Percentiles rank a stretch among this genome's conserved stretches.
These are phyloP conservation scores for Atopsyche davidsoni DNA, from an alignment of 1,140 invertebrate genomes.

Conservation along the genomic window DNA sequence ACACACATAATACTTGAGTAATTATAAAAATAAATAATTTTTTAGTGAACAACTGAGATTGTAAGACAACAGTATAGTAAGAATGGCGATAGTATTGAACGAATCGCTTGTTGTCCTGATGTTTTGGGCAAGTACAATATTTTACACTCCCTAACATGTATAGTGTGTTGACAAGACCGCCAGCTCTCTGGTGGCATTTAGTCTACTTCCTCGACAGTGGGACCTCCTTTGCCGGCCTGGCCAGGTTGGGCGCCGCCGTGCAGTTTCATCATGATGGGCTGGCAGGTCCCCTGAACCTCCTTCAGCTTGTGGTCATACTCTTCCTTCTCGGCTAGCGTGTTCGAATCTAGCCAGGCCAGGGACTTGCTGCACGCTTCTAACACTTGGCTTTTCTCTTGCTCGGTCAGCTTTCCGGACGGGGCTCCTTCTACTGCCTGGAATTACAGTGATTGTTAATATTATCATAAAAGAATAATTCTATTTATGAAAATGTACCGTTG, in stretches of 20 bases:
- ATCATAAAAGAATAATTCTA: background rate
- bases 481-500: too few relatives aligned
- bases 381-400: conserved; percentile 55
- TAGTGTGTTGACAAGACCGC: too few relatives aligned
- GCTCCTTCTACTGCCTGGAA: conserved; percentile 58
- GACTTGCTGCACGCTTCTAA: conserved; percentile 52
- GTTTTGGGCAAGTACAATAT: too few relatives aligned
- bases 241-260: conserved; percentile 47
- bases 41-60: too few relatives aligned
- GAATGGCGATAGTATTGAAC: too few relatives aligned
- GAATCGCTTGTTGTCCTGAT: too few relatives aligned
- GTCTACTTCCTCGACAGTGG: conserved; percentile 64
- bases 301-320: conserved; percentile 72
- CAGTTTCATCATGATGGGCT: conserved; percentile 70
- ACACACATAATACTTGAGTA: too few relatives aligned
- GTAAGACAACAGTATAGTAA: too few relatives aligned
- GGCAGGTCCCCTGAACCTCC: conserved; percentile 63
- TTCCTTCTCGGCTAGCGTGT: conserved; percentile 66
- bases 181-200: too few relatives aligned
- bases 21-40: too few relatives aligned
- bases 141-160: too few relatives aligned
- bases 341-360: conserved; percentile 53
- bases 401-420: conserved; percentile 55
- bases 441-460: background rate
- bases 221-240: conserved; percentile 46